A percentile compares a stretch with the other conserved stretches of the same genome.
Conservation (phyloP, 2,113 vertebrate genomes). For the Sinocyclocheilus maitianheensis region DNA sequence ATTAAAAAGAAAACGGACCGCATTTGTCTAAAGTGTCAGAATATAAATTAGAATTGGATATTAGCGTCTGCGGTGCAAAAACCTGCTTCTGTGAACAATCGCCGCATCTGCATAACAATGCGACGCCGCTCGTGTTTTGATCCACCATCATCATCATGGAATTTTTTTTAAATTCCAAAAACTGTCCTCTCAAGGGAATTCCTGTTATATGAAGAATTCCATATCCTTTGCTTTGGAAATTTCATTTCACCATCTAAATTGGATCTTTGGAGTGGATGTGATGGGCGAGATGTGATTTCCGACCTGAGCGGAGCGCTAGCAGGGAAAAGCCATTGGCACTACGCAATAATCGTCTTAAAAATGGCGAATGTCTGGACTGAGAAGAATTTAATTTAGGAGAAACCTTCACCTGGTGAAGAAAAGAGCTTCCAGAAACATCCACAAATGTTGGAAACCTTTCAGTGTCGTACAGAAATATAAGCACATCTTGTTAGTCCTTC, state of each 20-base stretch:
- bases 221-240: slow-evolving; percentile 17
- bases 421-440: neutral
- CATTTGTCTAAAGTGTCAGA: neutral
- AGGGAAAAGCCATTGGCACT: slow-evolving; percentile 30
- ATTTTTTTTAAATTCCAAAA: slow-evolving; percentile 15
- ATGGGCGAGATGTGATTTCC: slow-evolving; percentile 44
- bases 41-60: slow-evolving; percentile 14
- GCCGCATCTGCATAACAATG: slow-evolving; percentile 53
- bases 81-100: slow-evolving; percentile 15
- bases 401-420: neutral
- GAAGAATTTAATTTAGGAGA: slow-evolving; percentile 1
- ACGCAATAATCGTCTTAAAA: slow-evolving; percentile 18
- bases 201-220: neutral
- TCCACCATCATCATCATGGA: neutral
- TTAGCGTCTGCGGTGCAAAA: neutral
- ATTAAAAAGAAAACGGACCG: neutral
- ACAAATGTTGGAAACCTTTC: neutral
- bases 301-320: slow-evolving; percentile 9
- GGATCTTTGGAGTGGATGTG: slow-evolving; percentile 25
- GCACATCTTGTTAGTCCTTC: neutral
- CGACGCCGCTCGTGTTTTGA: neutral
- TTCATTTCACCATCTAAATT: slow-evolving; percentile 54
- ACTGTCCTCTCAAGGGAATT: slow-evolving; percentile 29
- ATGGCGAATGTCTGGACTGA: slow-evolving; percentile 17
- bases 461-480: neutral